phyloP scores from a whole-genome alignment of 2,888 invertebrate species.

The Heliconius hortense region DNA sequence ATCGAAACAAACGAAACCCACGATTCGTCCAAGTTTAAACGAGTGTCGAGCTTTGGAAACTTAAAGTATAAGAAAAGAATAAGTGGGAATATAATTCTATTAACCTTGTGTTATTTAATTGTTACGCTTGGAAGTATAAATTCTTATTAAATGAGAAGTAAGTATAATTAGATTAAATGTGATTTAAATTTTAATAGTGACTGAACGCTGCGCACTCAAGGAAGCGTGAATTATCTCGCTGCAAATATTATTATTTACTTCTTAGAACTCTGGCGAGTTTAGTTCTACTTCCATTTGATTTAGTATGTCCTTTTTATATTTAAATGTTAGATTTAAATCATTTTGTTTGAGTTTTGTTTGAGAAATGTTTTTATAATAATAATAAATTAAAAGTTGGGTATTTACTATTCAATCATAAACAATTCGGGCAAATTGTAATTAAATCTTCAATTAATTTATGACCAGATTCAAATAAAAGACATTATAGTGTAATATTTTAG shows the following conservation, averaged over 20 bases:
- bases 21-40: constrained; percentile 74
- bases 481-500: too few relatives aligned
- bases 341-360: neutral
- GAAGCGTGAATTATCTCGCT: constrained; percentile 33
- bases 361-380: neutral
- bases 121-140: constrained; percentile 6
- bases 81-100: constrained; percentile 34
- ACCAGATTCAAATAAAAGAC: too few relatives aligned
- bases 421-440: too few relatives aligned
- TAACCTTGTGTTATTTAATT: constrained; percentile 12
- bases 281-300: constrained; percentile 22
- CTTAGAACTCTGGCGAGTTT: constrained; percentile 21
- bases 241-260: constrained; percentile 36
- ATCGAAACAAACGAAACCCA: constrained; percentile 60
- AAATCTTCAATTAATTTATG: too few relatives aligned
- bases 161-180: constrained; percentile 32
- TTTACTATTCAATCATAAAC: too few relatives aligned
- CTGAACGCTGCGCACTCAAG: constrained; percentile 30
- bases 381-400: too few relatives aligned
- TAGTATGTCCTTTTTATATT: neutral
- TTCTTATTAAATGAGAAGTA: constrained; percentile 25
- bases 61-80: constrained; percentile 34
- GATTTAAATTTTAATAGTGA: constrained; percentile 37
- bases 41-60: constrained; percentile 53
- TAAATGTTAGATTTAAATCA: neutral